Evolutionary conservation across 1,140 invertebrate species (phyloP), one percentile per base, ranked within the genome.

Genomic region (Neuroterus valhalla): DNA sequence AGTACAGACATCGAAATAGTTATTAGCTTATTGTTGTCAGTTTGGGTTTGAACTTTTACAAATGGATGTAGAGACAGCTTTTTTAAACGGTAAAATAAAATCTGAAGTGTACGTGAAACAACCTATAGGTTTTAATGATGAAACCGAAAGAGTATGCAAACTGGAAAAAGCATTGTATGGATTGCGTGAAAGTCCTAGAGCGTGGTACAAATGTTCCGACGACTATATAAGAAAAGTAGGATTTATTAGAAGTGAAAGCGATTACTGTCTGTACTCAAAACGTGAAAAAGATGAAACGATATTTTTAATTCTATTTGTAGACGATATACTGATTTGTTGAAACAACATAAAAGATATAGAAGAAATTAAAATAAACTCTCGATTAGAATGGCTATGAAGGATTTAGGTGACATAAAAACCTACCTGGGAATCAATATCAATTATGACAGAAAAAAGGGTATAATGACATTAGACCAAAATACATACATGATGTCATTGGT

Each of bases 31-130:
- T 71, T 62, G 70, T 62, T 68, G 68, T 45, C 26, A 70, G 66
- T 71, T 46, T 21, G 26, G 71, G 11, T 77, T 74, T 21, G 3
- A 77, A n/a, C 71, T 90, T 14, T 17, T 78, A 8, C 89, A 90
- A 74, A 81, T 89, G 72, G 90, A 90, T 78, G 85, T 90, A 1
- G 84, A 80, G 46, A 87, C 84, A 12, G 88, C 85, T 0, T 90
- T 89, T 78, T 77, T 90, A 8, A 73, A 90, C 76, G 86, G 85
- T 6, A 72, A 79, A 44, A 55, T 75, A 83, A 81, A 78, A n/a
- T n/a, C n/a, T n/a, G n/a, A n/a, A n/a, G n/a, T n/a, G n/a, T n/a
- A n/a, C n/a, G n/a, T n/a, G n/a, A n/a, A n/a, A n/a, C n/a, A n/a
- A n/a, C n/a, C n/a, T n/a, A n/a, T n/a, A n/a, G n/a, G n/a, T n/a